Conservation (phyloP, 2,113 vertebrate species). For the Pelobates fuscus region DNA sequence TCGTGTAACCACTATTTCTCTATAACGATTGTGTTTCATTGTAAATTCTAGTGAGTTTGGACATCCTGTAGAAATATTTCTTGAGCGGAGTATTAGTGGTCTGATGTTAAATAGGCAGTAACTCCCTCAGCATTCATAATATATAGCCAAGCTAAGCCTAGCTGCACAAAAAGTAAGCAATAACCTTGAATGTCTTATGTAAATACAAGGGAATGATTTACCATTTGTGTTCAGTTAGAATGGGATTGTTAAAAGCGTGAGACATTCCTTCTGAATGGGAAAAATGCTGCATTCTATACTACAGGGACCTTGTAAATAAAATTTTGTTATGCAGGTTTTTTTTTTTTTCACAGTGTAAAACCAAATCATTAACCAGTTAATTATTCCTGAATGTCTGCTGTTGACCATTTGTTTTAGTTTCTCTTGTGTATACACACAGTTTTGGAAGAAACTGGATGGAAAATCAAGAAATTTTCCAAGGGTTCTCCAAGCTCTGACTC, state of each 20-base stretch:
- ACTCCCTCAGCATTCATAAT: neutral
- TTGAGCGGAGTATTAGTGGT: neutral
- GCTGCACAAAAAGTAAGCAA: neutral
- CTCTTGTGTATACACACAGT: no score
- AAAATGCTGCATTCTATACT: constrained; percentile 12
- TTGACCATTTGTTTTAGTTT: no score
- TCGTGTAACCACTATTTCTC: no score
- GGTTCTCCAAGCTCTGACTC: no score
- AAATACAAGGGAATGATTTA: constrained; percentile 33
- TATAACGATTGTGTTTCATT: no score
- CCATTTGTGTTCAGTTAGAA: constrained; percentile 1
- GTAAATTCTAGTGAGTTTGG: no score
- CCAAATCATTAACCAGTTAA: constrained; percentile 22
- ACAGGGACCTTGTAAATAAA: constrained; percentile 15
- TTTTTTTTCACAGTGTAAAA: constrained; percentile 2
- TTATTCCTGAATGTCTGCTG: constrained; percentile 10
- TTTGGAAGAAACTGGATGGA: no score
- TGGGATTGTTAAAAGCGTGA: constrained; percentile 16
- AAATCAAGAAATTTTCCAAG: no score
- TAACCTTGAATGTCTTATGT: constrained; percentile 25
- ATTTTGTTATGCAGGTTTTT: no score
- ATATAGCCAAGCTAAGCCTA: neutral
- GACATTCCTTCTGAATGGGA: constrained; percentile 31
- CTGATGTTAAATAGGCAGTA: neutral
- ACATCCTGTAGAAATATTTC: no score